These are phyloP conservation scores for Drosophila repleta DNA, from an alignment of 1,140 invertebrate genomes.

Conservation along the genomic window DNA sequence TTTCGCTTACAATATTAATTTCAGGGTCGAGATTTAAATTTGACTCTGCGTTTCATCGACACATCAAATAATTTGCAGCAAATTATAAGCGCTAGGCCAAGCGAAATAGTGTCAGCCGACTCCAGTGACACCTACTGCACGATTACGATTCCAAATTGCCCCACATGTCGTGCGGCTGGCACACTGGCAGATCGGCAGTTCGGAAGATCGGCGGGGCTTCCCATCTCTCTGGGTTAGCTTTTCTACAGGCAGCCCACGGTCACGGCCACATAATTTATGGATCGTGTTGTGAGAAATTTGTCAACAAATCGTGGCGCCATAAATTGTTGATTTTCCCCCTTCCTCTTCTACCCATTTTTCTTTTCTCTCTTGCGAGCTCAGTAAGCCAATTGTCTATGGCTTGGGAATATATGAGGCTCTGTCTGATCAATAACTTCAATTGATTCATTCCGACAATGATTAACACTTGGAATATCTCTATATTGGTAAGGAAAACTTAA, in stretches of 20 bases:
- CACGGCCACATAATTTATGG: constrained; percentile 79
- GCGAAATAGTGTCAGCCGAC: constrained; percentile 50
- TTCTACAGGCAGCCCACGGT: constrained; percentile 46
- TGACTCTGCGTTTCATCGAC: constrained; percentile 4
- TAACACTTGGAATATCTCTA: background rate
- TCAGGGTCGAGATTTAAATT: constrained; percentile 24
- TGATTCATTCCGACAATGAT: constrained; percentile 16
- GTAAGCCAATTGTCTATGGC: constrained; percentile 48
- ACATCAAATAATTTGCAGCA: constrained; percentile 66
- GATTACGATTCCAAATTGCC: constrained; percentile 64
- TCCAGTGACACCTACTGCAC: constrained; percentile 55
- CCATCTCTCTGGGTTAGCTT: constrained; percentile 29
- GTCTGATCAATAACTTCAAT: constrained; percentile 14
- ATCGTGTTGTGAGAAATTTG: constrained; percentile 77
- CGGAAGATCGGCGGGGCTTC: constrained; percentile 27
- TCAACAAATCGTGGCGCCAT: constrained; percentile 78
- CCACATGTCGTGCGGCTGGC: constrained; percentile 68
- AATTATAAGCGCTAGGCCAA: constrained; percentile 44
- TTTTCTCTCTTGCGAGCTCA: constrained; percentile 1
- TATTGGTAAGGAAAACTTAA: background rate
- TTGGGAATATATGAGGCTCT: constrained; percentile 19
- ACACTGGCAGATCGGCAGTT: constrained; percentile 9
- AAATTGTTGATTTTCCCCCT: constrained; percentile 52
- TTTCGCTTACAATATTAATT: constrained; percentile 10
- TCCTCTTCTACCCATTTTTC: constrained; percentile 1